These are phyloP conservation scores for Gambusia yucatana DNA, from an alignment of 2,797 vertebrate species.

Conservation along the genomic window DNA sequence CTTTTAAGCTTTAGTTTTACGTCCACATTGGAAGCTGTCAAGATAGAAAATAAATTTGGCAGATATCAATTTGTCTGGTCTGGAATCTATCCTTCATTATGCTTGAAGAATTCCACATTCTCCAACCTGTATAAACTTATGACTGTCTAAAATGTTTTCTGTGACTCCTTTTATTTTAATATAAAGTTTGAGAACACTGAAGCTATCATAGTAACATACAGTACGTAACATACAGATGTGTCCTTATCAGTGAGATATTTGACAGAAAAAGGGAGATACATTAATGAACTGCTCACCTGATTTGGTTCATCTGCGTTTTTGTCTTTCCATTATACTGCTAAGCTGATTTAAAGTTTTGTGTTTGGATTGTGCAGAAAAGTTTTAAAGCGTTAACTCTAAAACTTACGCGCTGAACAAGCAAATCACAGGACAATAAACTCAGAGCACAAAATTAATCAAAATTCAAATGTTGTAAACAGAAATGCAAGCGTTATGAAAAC, in stretches of 20 bases:
- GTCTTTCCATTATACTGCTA: background rate
- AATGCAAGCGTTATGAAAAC: background rate
- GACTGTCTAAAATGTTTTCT: background rate
- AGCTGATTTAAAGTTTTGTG: background rate
- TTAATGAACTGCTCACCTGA: constrained; percentile 39
- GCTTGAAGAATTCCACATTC: constrained; percentile 1
- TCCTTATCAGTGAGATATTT: constrained; percentile 39
- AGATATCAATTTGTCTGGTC: background rate
- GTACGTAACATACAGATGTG: constrained; percentile 26
- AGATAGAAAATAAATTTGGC: background rate
- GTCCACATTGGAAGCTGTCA: background rate
- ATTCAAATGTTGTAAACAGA: background rate
- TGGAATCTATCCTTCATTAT: background rate
- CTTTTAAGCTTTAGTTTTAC: background rate
- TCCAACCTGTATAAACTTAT: constrained; percentile 18
- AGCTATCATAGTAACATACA: constrained; percentile 8
- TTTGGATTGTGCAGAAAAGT: background rate
- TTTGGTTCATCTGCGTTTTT: background rate
- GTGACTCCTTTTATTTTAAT: constrained; percentile 29
- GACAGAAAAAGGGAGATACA: constrained; percentile 63
- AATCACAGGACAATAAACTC: background rate
- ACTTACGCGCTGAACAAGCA: background rate
- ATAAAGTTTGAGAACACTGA: background rate
- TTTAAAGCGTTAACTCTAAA: background rate
- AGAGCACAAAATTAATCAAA: background rate